Evolutionary conservation across 2,797 vertebrate species (phyloP), one percentile per base, ranked within the genome.

Genomic region (Naso thynnoides): DNA sequence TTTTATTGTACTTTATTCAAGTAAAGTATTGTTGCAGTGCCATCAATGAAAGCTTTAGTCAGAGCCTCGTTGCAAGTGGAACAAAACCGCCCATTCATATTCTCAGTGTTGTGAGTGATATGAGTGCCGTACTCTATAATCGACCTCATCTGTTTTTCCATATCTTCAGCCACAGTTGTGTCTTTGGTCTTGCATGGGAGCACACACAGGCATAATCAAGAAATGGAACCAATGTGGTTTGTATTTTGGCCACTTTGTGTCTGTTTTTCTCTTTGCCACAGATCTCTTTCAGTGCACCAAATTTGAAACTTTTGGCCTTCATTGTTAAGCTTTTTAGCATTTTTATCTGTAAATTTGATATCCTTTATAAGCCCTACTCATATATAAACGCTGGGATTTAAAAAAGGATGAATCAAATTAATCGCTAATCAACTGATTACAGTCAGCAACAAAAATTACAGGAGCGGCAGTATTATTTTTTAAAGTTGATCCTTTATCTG

Each of bases 141-240:
- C 55, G 60, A 31, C 39, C 73, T 73, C 86, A 89, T 91, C 74
- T 91, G 87, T 90, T 91, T 93, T 93, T 94, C 91, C 91, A 78
- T 82, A 88, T 81, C 56, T 70, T 49, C 45, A 62, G 85, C 88
- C 84, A 77, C 81, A 87, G 56, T 79, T 79, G 84, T 88, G 81
- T 86, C 59, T 83, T 68, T 79, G 62, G 80, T 82, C 76, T 66
- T 86, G 59, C 31, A 33, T 72, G 64, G 81, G 63, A 62, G 66
- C 70, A 75, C 78, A 81, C 66, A 74, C 63, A 80, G 73, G 78
- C 71, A 36, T 72, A 82, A 88, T 90, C 81, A 80, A 63, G 72
- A 78, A 83, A 72, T 83, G 62, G 48, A 78, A 68, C 47, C 86
- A 86, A 57, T 76, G 65, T 85, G 86, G 76, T 80, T 75, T 78